Conservation (phyloP, 2,888 invertebrate genomes). For the Calliphora vomitoria region DNA sequence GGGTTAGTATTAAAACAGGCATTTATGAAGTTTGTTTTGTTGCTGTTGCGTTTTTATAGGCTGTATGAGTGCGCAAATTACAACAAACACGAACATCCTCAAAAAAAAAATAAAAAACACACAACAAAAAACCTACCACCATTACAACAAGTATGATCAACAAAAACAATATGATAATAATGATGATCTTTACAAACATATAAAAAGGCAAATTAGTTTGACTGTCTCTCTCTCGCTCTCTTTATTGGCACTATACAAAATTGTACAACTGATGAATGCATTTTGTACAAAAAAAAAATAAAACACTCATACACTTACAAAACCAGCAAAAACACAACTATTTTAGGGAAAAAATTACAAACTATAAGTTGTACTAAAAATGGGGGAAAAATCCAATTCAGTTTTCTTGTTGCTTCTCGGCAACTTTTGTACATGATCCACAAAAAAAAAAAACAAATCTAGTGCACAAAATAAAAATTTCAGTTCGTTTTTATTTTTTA, state of each 20-base stretch:
- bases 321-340: conserved; percentile 10
- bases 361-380: conserved; percentile 36
- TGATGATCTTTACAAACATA: conserved; percentile 64
- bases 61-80: conserved; percentile 82
- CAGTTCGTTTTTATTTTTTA: not conserved
- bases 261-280: conserved; percentile 42
- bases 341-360: conserved; percentile 15
- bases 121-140: conserved; percentile 50
- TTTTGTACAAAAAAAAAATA: not conserved
- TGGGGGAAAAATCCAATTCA: conserved; percentile 41
- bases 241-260: conserved; percentile 10
- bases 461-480: conserved; percentile 1
- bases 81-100: conserved; percentile 82
- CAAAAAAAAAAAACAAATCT: conserved; percentile 29
- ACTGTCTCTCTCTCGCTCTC: conserved; percentile 36
- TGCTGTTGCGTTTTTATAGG: conserved; percentile 75
- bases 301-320: not conserved
- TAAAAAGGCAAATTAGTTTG: conserved; percentile 57
- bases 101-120: conserved; percentile 44
- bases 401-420: not conserved
- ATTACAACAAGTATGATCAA: conserved; percentile 62
- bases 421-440: conserved; percentile 35
- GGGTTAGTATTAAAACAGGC: conserved; percentile 69
- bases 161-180: conserved; percentile 61
- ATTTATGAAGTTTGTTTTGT: conserved; percentile 76